Evolutionary conservation across 2,888 invertebrate genomes (phyloP).

Genomic region (Hanleya hanleyi): DNA sequence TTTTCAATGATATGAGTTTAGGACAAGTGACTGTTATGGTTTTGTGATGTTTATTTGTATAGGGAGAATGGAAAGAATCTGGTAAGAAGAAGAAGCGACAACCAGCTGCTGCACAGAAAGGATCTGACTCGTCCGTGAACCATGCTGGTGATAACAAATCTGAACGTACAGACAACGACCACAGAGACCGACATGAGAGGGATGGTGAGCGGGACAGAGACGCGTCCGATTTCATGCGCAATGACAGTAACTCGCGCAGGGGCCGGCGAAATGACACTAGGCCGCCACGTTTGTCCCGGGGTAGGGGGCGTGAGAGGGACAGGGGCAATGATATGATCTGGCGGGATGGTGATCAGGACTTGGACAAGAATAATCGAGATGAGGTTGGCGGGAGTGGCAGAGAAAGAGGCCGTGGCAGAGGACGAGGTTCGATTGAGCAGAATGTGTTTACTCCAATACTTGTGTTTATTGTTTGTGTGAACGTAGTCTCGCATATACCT

Average conservation of each 20-base stretch:
- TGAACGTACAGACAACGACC: slow-evolving; percentile 43
- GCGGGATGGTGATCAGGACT: slow-evolving; percentile 14
- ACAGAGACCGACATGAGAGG: slow-evolving; percentile 35
- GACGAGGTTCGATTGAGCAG: slow-evolving; percentile 24
- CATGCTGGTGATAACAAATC: slow-evolving; percentile 26
- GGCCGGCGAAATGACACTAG: slow-evolving; percentile 58
- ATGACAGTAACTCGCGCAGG: slow-evolving; percentile 46
- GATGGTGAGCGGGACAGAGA: slow-evolving; percentile 37
- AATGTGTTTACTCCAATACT: too few species aligned
- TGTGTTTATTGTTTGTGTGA: too few species aligned
- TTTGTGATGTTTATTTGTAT: background rate
- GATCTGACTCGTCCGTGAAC: background rate
- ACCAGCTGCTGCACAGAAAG: slow-evolving; percentile 34
- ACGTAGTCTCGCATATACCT: too few species aligned
- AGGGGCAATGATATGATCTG: background rate
- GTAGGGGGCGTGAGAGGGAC: slow-evolving; percentile 4
- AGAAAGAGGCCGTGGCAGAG: slow-evolving; percentile 36
- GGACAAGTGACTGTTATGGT: too few species aligned
- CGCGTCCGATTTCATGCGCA: slow-evolving; percentile 8
- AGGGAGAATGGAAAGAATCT: slow-evolving; percentile 44
- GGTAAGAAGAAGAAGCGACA: slow-evolving; percentile 64
- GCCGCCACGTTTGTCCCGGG: slow-evolving; percentile 52
- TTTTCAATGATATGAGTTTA: too few species aligned
- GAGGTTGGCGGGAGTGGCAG: slow-evolving; percentile 4
- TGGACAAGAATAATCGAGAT: slow-evolving; percentile 9